Percentiles rank a stretch among this genome's conserved stretches.
phyloP scores from a whole-genome alignment of 2,113 vertebrate species.

The Myanophis thanlyinensis region DNA sequence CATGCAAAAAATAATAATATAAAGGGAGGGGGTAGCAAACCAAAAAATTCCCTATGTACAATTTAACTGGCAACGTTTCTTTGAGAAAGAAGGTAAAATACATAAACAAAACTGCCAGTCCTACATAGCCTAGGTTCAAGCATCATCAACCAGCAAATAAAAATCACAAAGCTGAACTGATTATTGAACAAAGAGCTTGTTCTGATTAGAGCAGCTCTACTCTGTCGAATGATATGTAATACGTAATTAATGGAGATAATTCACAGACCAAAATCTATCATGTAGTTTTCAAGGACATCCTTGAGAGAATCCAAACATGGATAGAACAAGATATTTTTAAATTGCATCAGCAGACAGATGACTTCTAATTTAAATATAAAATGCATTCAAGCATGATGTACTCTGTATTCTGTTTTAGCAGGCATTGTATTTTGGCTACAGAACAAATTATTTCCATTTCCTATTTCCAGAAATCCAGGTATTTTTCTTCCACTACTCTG shows the following conservation, averaged over 20 bases:
- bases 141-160: conserved; percentile 36
- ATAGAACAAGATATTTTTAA: conserved; percentile 36
- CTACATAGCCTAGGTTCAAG: conserved; percentile 34
- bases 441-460: conserved; percentile 56
- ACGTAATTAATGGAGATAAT: conserved; percentile 56
- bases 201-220: conserved; percentile 39
- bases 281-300: conserved; percentile 52
- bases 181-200: conserved; percentile 49
- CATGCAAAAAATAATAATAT: conserved; percentile 27
- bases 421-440: conserved; percentile 55
- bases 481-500: too few relatives aligned
- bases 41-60: conserved; percentile 9
- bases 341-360: conserved; percentile 29
- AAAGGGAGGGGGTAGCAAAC: not conserved
- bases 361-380: conserved; percentile 45
- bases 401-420: conserved; percentile 50
- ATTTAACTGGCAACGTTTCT: not conserved
- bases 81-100: conserved; percentile 26
- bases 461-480: not conserved
- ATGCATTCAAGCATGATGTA: conserved; percentile 34
- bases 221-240: conserved; percentile 33
- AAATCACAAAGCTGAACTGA: conserved; percentile 36
- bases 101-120: conserved; percentile 35
- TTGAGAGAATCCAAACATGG: conserved; percentile 38
- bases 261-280: conserved; percentile 51